These are phyloP conservation scores for Rafetus swinhoei DNA, from an alignment of 2,113 vertebrate genomes.

Conservation along the genomic window DNA sequence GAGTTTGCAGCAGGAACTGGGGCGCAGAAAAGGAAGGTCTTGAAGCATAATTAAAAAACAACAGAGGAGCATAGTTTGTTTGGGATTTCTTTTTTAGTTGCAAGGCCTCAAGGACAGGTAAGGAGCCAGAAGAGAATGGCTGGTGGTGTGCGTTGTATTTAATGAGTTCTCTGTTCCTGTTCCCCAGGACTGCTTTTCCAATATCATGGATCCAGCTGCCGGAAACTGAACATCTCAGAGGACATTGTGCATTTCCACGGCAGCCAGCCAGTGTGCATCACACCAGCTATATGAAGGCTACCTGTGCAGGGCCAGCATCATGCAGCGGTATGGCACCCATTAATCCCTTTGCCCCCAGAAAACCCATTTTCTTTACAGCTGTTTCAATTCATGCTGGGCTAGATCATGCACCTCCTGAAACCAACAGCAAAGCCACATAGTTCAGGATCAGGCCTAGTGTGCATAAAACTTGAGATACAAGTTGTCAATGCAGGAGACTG, in stretches of 20 bases:
- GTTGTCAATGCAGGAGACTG: not conserved
- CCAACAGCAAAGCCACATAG: not conserved
- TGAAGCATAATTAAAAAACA: not conserved
- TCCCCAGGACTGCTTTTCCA: not conserved
- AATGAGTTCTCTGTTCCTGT: not conserved
- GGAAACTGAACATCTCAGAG: not conserved
- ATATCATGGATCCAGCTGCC: not conserved
- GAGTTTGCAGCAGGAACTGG: slow-evolving; percentile 16
- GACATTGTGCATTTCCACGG: not conserved
- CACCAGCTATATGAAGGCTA: not conserved
- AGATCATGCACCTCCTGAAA: not conserved
- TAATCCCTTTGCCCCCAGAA: not conserved
- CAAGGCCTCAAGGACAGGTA: slow-evolving; percentile 15
- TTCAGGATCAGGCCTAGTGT: not conserved
- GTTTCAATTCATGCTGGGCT: not conserved
- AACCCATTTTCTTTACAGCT: not conserved
- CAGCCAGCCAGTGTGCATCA: not conserved
- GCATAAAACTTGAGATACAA: not conserved
- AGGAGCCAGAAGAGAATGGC: slow-evolving; percentile 14
- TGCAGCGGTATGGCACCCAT: not conserved
- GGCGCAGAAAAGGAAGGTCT: slow-evolving; percentile 23
- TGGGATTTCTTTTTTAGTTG: not conserved
- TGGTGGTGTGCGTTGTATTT: not conserved
- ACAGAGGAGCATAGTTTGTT: slow-evolving; percentile 28
- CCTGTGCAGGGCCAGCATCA: not conserved